Evolutionary conservation across 2,113 vertebrate genomes (phyloP), one percentile per base, ranked within the genome.

Genomic region (Nanorana parkeri): DNA sequence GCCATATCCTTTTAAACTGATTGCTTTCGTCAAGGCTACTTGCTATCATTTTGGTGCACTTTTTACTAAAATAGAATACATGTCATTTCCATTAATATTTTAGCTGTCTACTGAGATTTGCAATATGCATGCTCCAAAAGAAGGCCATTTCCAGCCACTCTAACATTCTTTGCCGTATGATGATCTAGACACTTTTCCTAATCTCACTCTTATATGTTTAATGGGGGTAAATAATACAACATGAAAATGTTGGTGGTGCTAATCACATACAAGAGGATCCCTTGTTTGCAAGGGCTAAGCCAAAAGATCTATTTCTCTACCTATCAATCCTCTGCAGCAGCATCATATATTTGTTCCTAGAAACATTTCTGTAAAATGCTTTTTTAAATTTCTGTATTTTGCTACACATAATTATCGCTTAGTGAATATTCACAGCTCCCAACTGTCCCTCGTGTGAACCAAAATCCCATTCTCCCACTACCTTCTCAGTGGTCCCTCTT

Each of bases 1-100:
- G 94, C 91, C 94, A 90, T 92, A 94, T 91, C 91, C 93, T 95
- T 96, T 96, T 95, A 97, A 96, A 97, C 92, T 95, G 95, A 96
- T 97, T 96, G 94, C 93, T 95, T 96, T 93, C 93, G 94, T 95
- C 93, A 96, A 91, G 94, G 93, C 93, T 94, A 94, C 91, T 90
- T 89, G 91, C 94, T 94, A 94, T 96, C 94, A 94, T 95, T 96
- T 93, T 92, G 41, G 24, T 79, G 93, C 90, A 87, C 89, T 92
- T 85, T 86, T 92, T 90, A 86, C 87, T 83, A 88, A 91, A 91
- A 90, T 78, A 91, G 77, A 90, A 90, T 82, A 79, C 78, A 89
- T 90, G 80, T 75, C 32, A 88, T 85, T 88, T 85, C 67, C 86
- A 89, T 90, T 90, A 88, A 89, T 86, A 87, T 87, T 87, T 90